A percentile compares a stretch with the other conserved stretches of the same genome.
phyloP scores from a whole-genome alignment of 2,888 invertebrate species.

The Chrysodeixis includens region DNA sequence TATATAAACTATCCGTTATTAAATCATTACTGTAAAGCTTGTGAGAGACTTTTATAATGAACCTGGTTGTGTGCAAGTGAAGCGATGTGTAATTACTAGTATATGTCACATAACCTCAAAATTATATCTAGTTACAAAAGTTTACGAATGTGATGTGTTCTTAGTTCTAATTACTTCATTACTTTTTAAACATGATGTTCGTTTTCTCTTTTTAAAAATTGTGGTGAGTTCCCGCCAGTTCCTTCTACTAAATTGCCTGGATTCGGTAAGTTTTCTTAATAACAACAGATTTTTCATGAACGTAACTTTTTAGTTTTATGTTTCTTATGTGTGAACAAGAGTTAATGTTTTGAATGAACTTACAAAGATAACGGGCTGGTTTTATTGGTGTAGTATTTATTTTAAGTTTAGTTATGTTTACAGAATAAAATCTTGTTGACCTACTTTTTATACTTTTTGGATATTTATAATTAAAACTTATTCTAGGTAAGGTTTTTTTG shows the following conservation, averaged over 20 bases:
- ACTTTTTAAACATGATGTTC: background rate
- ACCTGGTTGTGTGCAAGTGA: background rate
- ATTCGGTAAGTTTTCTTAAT: constrained; percentile 38
- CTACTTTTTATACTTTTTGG: background rate
- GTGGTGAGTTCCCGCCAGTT: constrained; percentile 5
- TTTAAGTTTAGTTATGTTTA: background rate
- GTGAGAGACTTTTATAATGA: constrained; percentile 2
- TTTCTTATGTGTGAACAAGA: background rate
- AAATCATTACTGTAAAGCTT: background rate
- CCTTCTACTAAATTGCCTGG: constrained; percentile 20
- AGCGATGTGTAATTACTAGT: constrained; percentile 18
- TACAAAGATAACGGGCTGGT: background rate
- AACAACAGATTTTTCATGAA: background rate
- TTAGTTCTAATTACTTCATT: background rate
- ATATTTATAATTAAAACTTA: background rate
- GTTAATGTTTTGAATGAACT: background rate
- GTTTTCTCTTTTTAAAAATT: background rate
- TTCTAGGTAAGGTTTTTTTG: too few relatives aligned
- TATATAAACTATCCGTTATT: background rate
- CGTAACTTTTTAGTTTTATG: background rate
- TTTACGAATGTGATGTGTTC: constrained; percentile 15
- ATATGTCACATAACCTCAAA: constrained; percentile 54
- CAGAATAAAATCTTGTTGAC: background rate
- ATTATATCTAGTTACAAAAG: constrained; percentile 41
- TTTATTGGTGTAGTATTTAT: background rate